These are phyloP conservation scores for Leptoteleia sp. DNA, from an alignment of 1,140 invertebrate genomes.

Conservation along the genomic window DNA sequence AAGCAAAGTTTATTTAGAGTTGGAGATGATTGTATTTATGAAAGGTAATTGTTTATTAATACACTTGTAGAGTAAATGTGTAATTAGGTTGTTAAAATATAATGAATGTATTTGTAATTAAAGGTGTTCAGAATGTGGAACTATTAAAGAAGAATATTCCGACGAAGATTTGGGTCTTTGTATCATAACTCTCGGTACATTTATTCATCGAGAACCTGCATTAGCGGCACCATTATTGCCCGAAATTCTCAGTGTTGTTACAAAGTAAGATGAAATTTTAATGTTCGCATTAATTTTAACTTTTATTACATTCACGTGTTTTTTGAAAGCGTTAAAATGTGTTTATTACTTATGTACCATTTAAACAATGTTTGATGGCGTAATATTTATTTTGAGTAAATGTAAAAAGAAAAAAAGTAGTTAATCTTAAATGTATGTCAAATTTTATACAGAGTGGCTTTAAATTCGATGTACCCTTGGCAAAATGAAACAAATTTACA, in stretches of 20 bases:
- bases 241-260: conserved; percentile 93
- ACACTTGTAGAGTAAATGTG: no score
- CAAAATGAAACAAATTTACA: conserved; percentile 93
- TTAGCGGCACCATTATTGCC: conserved; percentile 96
- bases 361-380: no score
- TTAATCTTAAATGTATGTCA: conserved; percentile 25
- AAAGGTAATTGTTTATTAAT: conserved; percentile 40
- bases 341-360: no score
- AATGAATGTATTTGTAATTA: no score
- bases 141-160: conserved; percentile 94
- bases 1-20: conserved; percentile 64
- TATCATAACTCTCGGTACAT: conserved; percentile 96
- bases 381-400: no score
- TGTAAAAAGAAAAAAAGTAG: no score
- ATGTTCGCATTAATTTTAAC: no score
- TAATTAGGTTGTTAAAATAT: no score
- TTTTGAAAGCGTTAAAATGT: no score
- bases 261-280: conserved; percentile 84
- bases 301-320: no score
- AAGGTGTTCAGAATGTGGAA: conserved; percentile 91
- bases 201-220: conserved; percentile 96
- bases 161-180: conserved; percentile 98
- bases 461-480: conserved; percentile 92
- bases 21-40: conserved; percentile 65
- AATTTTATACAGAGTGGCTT: conserved; percentile 84